These are phyloP conservation scores for Pseudeuparius sepicola DNA, from an alignment of 2,888 invertebrate species.

Conservation along the genomic window DNA sequence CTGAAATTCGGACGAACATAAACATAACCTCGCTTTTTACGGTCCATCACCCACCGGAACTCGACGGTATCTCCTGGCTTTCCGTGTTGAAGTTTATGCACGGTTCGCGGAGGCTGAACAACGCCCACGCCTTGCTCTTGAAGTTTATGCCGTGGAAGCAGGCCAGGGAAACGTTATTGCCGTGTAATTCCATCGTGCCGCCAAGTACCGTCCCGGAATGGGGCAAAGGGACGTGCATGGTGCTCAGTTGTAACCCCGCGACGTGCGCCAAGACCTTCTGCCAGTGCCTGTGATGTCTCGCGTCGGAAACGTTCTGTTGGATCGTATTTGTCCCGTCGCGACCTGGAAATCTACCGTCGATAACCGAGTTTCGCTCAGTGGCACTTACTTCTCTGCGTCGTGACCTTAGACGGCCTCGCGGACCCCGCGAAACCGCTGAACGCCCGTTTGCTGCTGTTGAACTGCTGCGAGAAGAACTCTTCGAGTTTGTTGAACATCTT, in stretches of 20 bases:
- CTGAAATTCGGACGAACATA: too few species aligned
- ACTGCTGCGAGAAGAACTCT: slow-evolving; percentile 97
- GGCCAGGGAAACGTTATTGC: slow-evolving; percentile 84
- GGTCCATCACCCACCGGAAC: too few species aligned
- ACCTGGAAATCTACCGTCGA: slow-evolving; percentile 13
- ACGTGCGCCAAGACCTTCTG: slow-evolving; percentile 77
- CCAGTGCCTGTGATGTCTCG: slow-evolving; percentile 67
- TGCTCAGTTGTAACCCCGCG: slow-evolving; percentile 69
- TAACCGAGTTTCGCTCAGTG: slow-evolving; percentile 12
- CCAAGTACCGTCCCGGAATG: slow-evolving; percentile 66
- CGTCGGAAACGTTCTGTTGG: slow-evolving; percentile 21
- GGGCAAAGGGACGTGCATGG: slow-evolving; percentile 57
- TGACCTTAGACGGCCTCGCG: slow-evolving; percentile 30
- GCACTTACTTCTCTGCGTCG: slow-evolving; percentile 32
- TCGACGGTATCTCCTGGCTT: slow-evolving; percentile 73
- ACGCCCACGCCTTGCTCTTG: slow-evolving; percentile 90
- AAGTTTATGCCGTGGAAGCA: slow-evolving; percentile 98
- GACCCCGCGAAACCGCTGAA: slow-evolving; percentile 45
- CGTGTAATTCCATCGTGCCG: slow-evolving; percentile 80
- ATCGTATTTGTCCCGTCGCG: slow-evolving; percentile 4
- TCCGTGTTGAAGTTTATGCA: slow-evolving; percentile 89
- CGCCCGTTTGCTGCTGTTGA: slow-evolving; percentile 88
- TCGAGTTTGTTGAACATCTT: slow-evolving; percentile 96
- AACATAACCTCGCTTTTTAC: too few species aligned
- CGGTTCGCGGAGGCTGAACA: slow-evolving; percentile 88